Evolutionary conservation across 2,113 vertebrate genomes (phyloP).

Genomic region (Balaeniceps rex): DNA sequence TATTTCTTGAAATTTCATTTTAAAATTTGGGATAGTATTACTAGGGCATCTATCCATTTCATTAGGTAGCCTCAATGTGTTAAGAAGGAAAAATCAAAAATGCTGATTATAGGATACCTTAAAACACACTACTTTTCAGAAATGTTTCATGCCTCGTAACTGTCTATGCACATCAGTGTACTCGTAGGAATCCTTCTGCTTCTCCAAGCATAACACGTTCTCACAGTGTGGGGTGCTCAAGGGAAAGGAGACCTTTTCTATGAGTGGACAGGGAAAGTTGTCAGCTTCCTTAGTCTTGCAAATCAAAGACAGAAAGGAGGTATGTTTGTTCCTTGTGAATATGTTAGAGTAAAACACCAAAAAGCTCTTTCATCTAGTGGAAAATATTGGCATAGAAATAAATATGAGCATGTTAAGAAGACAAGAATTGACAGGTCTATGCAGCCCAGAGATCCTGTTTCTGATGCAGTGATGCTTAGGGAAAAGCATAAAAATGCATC

Average conservation of each 20-base stretch:
- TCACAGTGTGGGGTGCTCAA: not conserved
- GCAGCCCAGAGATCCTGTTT: not conserved
- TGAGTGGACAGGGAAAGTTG: not conserved
- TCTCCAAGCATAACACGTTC: not conserved
- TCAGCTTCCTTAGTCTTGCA: not conserved
- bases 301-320: not conserved
- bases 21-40: not conserved
- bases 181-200: not conserved
- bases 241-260: not conserved
- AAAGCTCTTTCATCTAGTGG: not conserved
- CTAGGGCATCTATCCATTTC: not conserved
- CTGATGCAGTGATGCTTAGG: not conserved
- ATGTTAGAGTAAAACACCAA: not conserved
- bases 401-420: not conserved
- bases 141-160: not conserved
- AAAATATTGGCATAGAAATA: not conserved
- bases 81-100: not conserved
- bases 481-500: not conserved
- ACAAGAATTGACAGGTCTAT: not conserved
- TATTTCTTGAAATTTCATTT: not conserved
- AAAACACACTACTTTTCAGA: not conserved
- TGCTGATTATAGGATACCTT: not conserved
- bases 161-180: not conserved
- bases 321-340: not conserved
- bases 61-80: not conserved